Evolutionary conservation across 2,113 vertebrate species (phyloP).

Genomic region (Salvelinus alpinus): DNA sequence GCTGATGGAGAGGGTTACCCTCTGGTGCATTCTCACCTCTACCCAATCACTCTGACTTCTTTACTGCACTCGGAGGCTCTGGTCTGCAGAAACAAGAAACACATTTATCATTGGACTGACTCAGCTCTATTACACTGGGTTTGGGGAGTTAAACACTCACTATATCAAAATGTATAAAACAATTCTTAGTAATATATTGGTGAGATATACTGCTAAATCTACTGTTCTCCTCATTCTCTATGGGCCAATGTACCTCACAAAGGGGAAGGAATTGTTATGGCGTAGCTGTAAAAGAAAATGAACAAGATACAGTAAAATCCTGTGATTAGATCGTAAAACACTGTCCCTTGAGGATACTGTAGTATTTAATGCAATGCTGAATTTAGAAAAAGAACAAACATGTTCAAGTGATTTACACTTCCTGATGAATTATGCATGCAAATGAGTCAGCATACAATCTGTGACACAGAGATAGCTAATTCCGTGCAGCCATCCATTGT

Average conservation of each 20-base stretch:
- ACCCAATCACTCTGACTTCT: neutral
- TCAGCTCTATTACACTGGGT: too few species aligned
- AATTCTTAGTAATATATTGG: neutral
- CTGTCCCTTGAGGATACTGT: conserved; percentile 35
- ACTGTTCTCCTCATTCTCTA: neutral
- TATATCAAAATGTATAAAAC: too few species aligned
- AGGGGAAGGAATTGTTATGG: conserved; percentile 18
- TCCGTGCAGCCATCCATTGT: too few species aligned
- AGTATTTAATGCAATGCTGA: conserved; percentile 36
- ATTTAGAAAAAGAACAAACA: conserved; percentile 33
- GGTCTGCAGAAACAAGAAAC: too few species aligned
- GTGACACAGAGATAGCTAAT: conserved; percentile 1
- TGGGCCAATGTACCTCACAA: neutral
- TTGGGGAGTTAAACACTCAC: too few species aligned
- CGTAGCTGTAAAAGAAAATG: conserved; percentile 25
- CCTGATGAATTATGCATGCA: conserved; percentile 64
- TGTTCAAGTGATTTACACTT: conserved; percentile 57
- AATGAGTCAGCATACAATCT: conserved; percentile 54
- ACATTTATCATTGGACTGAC: too few species aligned
- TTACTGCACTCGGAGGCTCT: too few species aligned
- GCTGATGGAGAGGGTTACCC: conserved; percentile 10
- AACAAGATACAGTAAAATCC: conserved; percentile 39
- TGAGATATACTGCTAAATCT: conserved; percentile 1
- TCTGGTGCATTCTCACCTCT: conserved; percentile 24
- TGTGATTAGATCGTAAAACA: conserved; percentile 44